A percentile compares a stretch with the other conserved stretches of the same genome.
These are phyloP conservation scores for Phaonia tiefii DNA, from an alignment of 2,888 invertebrate genomes.

Conservation along the genomic window DNA sequence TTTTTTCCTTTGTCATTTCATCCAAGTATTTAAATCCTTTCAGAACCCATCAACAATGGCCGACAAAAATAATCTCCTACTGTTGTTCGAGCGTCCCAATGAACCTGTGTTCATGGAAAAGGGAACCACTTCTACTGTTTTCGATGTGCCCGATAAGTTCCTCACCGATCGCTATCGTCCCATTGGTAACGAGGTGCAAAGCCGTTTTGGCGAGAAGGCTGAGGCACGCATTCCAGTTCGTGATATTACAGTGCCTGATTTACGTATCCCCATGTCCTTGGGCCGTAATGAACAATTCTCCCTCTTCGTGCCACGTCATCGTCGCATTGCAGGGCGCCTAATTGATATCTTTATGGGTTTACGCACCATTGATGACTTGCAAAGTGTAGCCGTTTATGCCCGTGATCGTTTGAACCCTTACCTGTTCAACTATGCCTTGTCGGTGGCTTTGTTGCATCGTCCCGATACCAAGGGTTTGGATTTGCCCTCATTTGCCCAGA, in stretches of 20 bases:
- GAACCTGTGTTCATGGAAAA: conserved; percentile 90
- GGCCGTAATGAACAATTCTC: conserved; percentile 86
- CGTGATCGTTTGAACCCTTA: conserved; percentile 89
- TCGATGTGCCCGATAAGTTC: conserved; percentile 84
- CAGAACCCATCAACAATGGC: conserved; percentile 70
- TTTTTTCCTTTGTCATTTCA: neutral
- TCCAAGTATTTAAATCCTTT: neutral
- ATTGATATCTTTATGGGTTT: conserved; percentile 87
- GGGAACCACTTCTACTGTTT: conserved; percentile 83
- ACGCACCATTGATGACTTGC: conserved; percentile 86
- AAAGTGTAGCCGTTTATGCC: conserved; percentile 85
- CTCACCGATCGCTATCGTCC: conserved; percentile 82
- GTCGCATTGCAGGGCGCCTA: conserved; percentile 84
- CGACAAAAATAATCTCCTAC: conserved; percentile 82
- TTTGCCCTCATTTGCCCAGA: conserved; percentile 84
- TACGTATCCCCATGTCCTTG: conserved; percentile 84
- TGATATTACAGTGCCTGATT: conserved; percentile 85
- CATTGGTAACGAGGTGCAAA: conserved; percentile 81
- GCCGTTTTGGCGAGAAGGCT: conserved; percentile 83
- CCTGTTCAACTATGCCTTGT: conserved; percentile 89
- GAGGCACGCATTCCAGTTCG: conserved; percentile 82
- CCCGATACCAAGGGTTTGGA: conserved; percentile 83
- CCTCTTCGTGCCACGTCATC: conserved; percentile 86
- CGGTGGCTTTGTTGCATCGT: conserved; percentile 87
- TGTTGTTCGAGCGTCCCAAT: conserved; percentile 88